Evolutionary conservation across 2,888 invertebrate genomes (phyloP).

Genomic region (Odontothrips loti): DNA sequence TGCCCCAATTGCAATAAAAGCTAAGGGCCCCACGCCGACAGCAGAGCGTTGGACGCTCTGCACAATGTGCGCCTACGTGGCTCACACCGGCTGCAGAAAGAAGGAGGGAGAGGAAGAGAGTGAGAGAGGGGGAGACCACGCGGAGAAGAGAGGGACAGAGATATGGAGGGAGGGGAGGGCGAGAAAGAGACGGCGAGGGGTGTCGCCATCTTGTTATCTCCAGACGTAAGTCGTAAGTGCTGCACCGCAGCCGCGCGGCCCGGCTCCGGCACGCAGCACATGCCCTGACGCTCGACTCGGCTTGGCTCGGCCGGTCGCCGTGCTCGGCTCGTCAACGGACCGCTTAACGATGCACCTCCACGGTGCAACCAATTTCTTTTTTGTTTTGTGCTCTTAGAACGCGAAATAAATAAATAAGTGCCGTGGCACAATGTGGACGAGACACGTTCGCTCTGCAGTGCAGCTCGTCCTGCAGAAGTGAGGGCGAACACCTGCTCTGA

Average conservation of each 20-base stretch:
- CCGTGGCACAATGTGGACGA: no score
- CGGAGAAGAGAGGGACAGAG: not conserved
- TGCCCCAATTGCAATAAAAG: slow-evolving; percentile 26
- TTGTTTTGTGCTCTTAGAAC: no score
- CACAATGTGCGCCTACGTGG: no score
- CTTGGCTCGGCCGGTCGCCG: no score
- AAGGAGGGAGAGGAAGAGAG: not conserved
- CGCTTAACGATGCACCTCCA: not conserved
- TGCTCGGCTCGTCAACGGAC: no score
- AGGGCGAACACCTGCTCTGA: no score
- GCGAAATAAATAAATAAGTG: no score
- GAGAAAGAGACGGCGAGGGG: not conserved
- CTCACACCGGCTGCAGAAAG: not conserved
- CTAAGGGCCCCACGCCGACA: not conserved
- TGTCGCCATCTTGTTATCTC: slow-evolving; percentile 20
- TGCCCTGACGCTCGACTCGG: no score
- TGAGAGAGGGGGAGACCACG: not conserved
- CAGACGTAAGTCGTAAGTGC: not conserved
- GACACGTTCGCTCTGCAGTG: no score
- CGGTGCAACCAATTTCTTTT: no score
- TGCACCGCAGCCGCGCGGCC: not conserved
- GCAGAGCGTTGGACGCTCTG: not conserved
- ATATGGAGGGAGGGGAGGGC: not conserved
- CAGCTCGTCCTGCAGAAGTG: no score
- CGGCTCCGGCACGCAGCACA: no score